Evolutionary conservation across 2,888 invertebrate genomes (phyloP).

Genomic region (Drosophila mulleri): DNA sequence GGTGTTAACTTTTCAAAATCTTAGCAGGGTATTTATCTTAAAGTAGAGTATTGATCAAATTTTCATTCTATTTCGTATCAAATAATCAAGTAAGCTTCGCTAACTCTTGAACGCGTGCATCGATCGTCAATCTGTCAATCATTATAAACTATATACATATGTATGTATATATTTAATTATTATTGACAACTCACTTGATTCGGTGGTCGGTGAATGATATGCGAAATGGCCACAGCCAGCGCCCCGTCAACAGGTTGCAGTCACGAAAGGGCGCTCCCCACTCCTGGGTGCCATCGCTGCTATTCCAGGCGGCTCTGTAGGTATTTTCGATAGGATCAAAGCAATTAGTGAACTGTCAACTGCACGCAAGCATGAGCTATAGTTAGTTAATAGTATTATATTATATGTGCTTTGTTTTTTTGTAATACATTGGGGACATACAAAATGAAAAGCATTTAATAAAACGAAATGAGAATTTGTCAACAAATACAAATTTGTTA

Average conservation of each 20-base stretch:
- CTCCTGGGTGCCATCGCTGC: constrained; percentile 83
- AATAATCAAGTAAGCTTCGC: neutral
- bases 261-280: constrained; percentile 85
- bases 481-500: neutral
- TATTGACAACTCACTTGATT: constrained; percentile 81
- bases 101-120: neutral
- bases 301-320: constrained; percentile 84
- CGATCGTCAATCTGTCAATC: neutral
- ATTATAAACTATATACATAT: neutral
- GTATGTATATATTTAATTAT: neutral
- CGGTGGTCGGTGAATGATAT: constrained; percentile 84
- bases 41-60: too few species aligned
- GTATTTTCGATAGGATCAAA: constrained; percentile 40
- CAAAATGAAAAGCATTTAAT: neutral
- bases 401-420: constrained; percentile 3
- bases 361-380: constrained; percentile 33
- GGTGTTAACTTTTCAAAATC: neutral
- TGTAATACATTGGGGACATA: neutral
- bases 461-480: neutral
- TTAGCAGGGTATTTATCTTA: neutral
- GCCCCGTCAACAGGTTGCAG: constrained; percentile 84
- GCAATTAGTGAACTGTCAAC: constrained; percentile 41
- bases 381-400: neutral
- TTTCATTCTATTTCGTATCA: neutral
- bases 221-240: constrained; percentile 85